Evolutionary conservation across 92 coral and sea anemone species (phyloP).

Genomic region (Paragorgia papillata): DNA sequence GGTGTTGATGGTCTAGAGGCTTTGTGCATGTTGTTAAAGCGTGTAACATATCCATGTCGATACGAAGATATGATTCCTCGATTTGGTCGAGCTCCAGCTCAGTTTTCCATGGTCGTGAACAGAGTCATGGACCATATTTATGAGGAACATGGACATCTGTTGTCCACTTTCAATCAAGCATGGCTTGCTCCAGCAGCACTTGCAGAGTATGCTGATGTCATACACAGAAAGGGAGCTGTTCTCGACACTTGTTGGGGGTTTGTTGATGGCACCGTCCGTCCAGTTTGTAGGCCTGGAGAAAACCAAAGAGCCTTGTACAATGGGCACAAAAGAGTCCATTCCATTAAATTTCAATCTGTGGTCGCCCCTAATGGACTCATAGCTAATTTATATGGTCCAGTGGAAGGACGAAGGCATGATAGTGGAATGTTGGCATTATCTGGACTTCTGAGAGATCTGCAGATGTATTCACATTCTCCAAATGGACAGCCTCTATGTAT

Average conservation of each 20-base stretch:
- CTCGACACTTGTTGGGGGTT: conserved; percentile 57
- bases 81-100: conserved; percentile 52
- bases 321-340: too few species aligned
- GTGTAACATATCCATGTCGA: conserved; percentile 53
- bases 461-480: too few species aligned
- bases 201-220: conserved; percentile 29
- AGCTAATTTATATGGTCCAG: too few species aligned
- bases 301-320: conserved; percentile 48
- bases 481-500: too few species aligned
- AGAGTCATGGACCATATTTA: conserved; percentile 43
- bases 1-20: conserved; percentile 47
- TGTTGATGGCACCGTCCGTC: too few species aligned
- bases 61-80: conserved; percentile 55
- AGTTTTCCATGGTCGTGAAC: conserved; percentile 43
- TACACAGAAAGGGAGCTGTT: too few species aligned
- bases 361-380: too few species aligned
- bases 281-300: conserved; percentile 52
- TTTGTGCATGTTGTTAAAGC: conserved; percentile 43
- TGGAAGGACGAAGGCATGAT: too few species aligned
- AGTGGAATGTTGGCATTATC: too few species aligned
- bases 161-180: conserved; percentile 39
- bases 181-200: conserved; percentile 56
- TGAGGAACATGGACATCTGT: conserved; percentile 40
- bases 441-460: too few species aligned
- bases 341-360: too few species aligned